These are phyloP conservation scores for Ormia ochracea DNA, from an alignment of 2,888 invertebrate species.

Conservation along the genomic window DNA sequence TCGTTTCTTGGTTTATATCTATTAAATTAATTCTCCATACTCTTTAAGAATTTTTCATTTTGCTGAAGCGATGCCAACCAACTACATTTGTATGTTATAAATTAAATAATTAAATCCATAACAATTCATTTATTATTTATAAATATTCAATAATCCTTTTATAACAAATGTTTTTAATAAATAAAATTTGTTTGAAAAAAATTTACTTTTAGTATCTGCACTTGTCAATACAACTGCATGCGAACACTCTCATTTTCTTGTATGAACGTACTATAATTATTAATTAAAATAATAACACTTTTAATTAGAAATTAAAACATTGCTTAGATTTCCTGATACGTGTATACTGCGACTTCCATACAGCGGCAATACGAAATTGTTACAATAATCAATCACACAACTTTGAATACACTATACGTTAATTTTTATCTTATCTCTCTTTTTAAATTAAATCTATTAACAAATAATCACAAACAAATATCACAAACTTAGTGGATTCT, in stretches of 20 bases:
- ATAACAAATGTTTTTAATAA: too few relatives aligned
- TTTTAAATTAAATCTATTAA: constrained; percentile 33
- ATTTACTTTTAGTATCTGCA: not conserved
- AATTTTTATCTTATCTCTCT: not conserved
- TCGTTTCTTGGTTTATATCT: constrained; percentile 9
- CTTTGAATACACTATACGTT: not conserved
- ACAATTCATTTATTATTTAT: not conserved
- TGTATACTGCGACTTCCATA: constrained; percentile 1
- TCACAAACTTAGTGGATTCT: constrained; percentile 63
- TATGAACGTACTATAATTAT: not conserved
- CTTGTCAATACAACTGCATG: not conserved
- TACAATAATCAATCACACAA: constrained; percentile 23
- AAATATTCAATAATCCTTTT: too few relatives aligned
- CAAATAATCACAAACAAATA: constrained; percentile 59
- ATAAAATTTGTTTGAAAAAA: not conserved
- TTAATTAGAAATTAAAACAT: constrained; percentile 25
- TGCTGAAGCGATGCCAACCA: constrained; percentile 74
- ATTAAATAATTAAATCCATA: not conserved
- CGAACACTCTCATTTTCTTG: not conserved
- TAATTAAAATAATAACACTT: not conserved
- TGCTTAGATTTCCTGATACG: constrained; percentile 25
- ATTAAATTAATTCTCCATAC: not conserved
- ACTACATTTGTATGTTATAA: constrained; percentile 43
- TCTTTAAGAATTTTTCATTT: constrained; percentile 11
- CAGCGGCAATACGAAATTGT: not conserved